Conservation (phyloP, 2,888 invertebrate genomes). For the Achlya flavicornis region DNA sequence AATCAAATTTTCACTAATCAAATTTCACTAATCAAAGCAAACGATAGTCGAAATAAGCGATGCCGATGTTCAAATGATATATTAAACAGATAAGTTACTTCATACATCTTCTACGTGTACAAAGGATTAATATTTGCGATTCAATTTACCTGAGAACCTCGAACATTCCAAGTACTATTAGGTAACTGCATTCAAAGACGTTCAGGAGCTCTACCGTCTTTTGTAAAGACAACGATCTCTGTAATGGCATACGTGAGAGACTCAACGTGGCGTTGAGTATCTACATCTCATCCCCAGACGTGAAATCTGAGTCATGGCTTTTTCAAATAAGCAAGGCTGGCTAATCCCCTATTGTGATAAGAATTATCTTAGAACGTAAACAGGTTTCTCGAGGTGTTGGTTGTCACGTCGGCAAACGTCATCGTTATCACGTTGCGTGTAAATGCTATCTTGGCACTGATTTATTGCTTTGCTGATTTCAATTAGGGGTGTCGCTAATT, state of each 20-base stretch:
- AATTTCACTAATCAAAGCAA: too few relatives aligned
- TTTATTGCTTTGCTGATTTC: conserved; percentile 49
- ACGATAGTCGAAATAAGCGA: too few relatives aligned
- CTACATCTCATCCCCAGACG: conserved; percentile 7
- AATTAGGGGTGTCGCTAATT: conserved; percentile 33
- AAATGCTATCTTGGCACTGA: conserved; percentile 51
- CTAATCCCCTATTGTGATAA: conserved; percentile 9
- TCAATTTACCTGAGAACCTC: not conserved
- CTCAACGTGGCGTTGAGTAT: conserved; percentile 9
- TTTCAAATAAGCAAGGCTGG: conserved; percentile 9
- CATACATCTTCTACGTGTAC: not conserved
- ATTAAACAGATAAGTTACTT: too few relatives aligned
- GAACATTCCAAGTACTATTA: conserved; percentile 7
- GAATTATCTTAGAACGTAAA: conserved; percentile 5
- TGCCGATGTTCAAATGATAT: too few relatives aligned
- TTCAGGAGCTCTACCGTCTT: not conserved
- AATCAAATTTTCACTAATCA: too few relatives aligned
- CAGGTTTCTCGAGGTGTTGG: conserved; percentile 33
- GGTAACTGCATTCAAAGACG: conserved; percentile 3
- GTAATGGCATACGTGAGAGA: conserved; percentile 13
- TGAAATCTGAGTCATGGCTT: conserved; percentile 10
- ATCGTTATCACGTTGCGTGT: conserved; percentile 34
- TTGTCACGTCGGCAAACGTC: conserved; percentile 38
- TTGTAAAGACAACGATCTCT: conserved; percentile 10
- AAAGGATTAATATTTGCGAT: not conserved